Conservation (phyloP, 2,797 vertebrate species). For the Ctenopoma kingsleyae region DNA sequence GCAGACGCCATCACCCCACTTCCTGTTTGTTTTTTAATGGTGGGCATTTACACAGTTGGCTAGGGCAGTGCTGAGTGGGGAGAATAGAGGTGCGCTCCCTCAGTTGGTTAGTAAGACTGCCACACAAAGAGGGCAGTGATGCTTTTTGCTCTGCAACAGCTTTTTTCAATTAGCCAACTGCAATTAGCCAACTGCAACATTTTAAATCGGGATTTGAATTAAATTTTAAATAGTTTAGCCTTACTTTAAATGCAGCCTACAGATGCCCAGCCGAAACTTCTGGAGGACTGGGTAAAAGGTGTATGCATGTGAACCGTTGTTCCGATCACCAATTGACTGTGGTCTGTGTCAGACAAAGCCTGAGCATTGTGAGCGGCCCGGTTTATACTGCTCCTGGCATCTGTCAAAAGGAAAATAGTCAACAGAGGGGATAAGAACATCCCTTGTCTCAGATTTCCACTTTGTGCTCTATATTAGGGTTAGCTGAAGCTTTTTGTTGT, state of each 20-base stretch:
- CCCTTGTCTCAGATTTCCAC: conserved; percentile 28
- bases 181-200: no score
- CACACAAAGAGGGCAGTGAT: no score
- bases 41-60: no score
- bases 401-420: conserved; percentile 23
- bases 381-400: conserved; percentile 26
- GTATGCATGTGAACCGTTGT: conserved; percentile 17
- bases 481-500: conserved; percentile 1
- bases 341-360: conserved; percentile 20
- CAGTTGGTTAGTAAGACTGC: no score
- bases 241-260: background rate
- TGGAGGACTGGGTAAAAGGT: background rate
- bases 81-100: no score
- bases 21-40: no score
- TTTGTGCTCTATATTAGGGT: conserved; percentile 18
- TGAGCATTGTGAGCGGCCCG: background rate
- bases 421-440: conserved; percentile 26
- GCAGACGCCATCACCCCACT: no score
- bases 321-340: conserved; percentile 1
- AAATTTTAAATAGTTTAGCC: no score
- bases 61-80: no score
- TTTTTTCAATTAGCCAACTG: no score
- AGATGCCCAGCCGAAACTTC: conserved; percentile 11
- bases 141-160: no score
- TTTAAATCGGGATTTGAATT: no score